Evolutionary conservation across 53 echinoderm and acorn worm genomes (phyloP).

Genomic region (Actinopyga echinites): DNA sequence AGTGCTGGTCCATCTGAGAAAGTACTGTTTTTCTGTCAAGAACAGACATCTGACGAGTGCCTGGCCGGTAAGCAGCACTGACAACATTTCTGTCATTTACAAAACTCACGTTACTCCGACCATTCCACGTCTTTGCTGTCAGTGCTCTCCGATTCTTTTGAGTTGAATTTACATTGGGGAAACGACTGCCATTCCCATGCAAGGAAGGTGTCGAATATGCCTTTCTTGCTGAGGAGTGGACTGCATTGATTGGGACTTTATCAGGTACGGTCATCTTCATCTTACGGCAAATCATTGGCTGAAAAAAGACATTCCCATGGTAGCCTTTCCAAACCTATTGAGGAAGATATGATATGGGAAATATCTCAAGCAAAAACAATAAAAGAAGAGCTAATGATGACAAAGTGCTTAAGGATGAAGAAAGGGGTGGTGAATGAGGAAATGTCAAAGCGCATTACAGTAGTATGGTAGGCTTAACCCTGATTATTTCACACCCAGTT

Average conservation of each 20-base stretch:
- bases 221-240: neutral
- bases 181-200: neutral
- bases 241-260: neutral
- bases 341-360: neutral
- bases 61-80: constrained; percentile 9
- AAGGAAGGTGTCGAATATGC: neutral
- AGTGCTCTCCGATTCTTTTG: neutral
- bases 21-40: constrained; percentile 79
- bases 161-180: neutral
- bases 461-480: no score
- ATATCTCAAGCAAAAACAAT: neutral
- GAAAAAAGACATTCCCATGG: constrained; percentile 91
- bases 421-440: no score
- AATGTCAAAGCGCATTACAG: no score
- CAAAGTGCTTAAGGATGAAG: no score
- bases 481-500: no score
- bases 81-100: neutral
- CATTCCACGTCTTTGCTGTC: constrained; percentile 36
- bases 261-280: constrained; percentile 4
- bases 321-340: constrained; percentile 95
- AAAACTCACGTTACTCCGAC: neutral
- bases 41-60: constrained; percentile 69
- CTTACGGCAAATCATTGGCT: constrained; percentile 84
- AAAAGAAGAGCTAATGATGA: no score
- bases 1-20: constrained; percentile 67